phyloP scores from a whole-genome alignment of 2,113 vertebrate species.

The Petrocephalus microphthalmus region DNA sequence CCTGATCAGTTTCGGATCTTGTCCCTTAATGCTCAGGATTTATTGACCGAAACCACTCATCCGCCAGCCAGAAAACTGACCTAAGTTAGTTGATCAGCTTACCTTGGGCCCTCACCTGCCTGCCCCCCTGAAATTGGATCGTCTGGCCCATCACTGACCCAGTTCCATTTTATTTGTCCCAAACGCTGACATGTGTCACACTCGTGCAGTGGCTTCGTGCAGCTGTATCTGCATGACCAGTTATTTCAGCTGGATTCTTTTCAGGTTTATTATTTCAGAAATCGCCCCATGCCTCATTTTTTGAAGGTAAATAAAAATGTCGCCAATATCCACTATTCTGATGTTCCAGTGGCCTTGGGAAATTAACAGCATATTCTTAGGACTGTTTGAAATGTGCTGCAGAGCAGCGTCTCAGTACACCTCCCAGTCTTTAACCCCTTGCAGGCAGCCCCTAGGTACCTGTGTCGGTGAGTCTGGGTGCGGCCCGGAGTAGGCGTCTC shows the following conservation, averaged over 20 bases:
- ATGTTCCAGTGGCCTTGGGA: not conserved
- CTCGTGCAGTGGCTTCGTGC: not conserved
- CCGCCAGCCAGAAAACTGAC: not conserved
- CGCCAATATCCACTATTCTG: not conserved
- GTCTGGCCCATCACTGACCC: not conserved
- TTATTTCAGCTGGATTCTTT: not conserved
- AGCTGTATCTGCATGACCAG: not conserved
- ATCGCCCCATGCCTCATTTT: not conserved
- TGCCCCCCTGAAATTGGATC: not conserved
- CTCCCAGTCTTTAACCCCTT: not conserved
- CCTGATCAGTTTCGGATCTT: not conserved
- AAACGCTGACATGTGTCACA: not conserved
- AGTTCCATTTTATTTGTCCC: not conserved
- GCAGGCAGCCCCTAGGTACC: slow-evolving; percentile 26
- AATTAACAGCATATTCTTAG: not conserved
- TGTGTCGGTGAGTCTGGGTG: slow-evolving; percentile 47
- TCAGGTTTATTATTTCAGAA: not conserved
- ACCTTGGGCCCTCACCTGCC: not conserved
- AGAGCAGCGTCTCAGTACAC: too few relatives aligned
- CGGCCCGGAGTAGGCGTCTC: slow-evolving; percentile 18
- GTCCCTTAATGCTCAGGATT: not conserved
- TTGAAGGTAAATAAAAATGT: not conserved
- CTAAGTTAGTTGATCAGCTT: not conserved
- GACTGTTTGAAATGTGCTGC: not conserved
- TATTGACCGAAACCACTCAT: not conserved